Evolutionary conservation across 2,113 vertebrate genomes (phyloP).

Genomic region (Carassius carassius): DNA sequence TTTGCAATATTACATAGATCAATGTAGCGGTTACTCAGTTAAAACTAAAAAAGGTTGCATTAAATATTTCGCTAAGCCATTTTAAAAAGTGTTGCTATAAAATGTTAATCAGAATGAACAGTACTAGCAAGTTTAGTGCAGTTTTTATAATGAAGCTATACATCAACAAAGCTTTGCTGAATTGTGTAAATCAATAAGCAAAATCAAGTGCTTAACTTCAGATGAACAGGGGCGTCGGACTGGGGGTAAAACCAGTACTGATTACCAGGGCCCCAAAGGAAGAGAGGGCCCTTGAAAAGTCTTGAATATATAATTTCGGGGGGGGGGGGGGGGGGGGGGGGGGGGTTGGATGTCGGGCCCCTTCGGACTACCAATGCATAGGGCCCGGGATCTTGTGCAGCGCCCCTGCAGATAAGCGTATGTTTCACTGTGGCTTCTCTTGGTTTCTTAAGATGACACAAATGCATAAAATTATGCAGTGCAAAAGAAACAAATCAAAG

Average conservation of each 20-base stretch:
- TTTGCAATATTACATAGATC: not conserved
- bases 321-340: too few relatives aligned
- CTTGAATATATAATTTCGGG: too few relatives aligned
- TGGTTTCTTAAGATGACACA: not conserved
- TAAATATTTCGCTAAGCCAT: not conserved
- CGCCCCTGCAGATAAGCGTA: too few relatives aligned
- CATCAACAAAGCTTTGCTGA: not conserved
- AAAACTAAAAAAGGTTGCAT: not conserved
- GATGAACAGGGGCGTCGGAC: too few relatives aligned
- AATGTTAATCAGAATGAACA: not conserved
- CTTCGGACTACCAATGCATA: too few relatives aligned
- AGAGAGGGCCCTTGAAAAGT: too few relatives aligned
- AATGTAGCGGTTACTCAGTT: not conserved
- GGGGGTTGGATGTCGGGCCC: too few relatives aligned
- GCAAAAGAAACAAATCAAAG: not conserved
- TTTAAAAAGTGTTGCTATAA: not conserved
- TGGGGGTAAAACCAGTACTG: too few relatives aligned
- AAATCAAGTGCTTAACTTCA: not conserved
- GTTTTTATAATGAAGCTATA: not conserved
- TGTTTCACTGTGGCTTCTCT: not conserved
- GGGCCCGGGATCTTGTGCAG: too few relatives aligned
- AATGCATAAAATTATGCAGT: not conserved
- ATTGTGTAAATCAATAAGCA: constrained; percentile 1
- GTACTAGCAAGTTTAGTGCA: not conserved
- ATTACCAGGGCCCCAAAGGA: too few relatives aligned